Evolutionary conservation across 2,113 vertebrate genomes (phyloP).

Genomic region (Protomyctophum bolini): DNA sequence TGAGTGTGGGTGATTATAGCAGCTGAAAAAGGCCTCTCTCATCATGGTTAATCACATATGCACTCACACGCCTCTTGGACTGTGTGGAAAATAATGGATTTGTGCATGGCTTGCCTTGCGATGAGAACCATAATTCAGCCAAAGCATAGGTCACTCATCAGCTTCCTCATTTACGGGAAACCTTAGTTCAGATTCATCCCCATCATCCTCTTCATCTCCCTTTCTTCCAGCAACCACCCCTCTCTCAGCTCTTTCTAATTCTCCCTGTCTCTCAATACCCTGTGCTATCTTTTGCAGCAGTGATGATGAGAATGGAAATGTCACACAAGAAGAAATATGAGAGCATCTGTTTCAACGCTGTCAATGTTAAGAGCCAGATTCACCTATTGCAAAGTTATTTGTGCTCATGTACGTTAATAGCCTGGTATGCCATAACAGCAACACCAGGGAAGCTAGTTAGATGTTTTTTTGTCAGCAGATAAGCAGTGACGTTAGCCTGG

Average conservation of each 20-base stretch:
- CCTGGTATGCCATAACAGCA: constrained; percentile 11
- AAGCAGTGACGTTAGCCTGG: constrained; percentile 6
- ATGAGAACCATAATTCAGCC: no score
- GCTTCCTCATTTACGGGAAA: no score
- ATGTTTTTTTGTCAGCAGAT: constrained; percentile 3
- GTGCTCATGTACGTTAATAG: constrained; percentile 39
- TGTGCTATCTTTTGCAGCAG: constrained; percentile 51
- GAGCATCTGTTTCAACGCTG: constrained; percentile 30
- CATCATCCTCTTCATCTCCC: no score
- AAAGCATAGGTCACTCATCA: no score
- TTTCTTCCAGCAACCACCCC: neutral
- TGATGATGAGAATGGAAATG: constrained; percentile 54
- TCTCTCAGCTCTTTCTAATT: neutral
- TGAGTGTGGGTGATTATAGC: no score
- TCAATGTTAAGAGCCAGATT: constrained; percentile 7
- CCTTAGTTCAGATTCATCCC: no score
- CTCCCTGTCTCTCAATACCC: neutral
- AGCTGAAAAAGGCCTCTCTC: no score
- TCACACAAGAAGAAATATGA: constrained; percentile 29
- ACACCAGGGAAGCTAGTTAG: neutral
- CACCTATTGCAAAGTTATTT: constrained; percentile 22
- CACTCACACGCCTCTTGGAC: no score
- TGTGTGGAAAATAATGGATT: no score
- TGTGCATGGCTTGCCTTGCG: no score
- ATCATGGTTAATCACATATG: no score